Evolutionary conservation across 2,888 invertebrate species (phyloP), one percentile per base, ranked within the genome.

Genomic region (Perdita meconis): DNA sequence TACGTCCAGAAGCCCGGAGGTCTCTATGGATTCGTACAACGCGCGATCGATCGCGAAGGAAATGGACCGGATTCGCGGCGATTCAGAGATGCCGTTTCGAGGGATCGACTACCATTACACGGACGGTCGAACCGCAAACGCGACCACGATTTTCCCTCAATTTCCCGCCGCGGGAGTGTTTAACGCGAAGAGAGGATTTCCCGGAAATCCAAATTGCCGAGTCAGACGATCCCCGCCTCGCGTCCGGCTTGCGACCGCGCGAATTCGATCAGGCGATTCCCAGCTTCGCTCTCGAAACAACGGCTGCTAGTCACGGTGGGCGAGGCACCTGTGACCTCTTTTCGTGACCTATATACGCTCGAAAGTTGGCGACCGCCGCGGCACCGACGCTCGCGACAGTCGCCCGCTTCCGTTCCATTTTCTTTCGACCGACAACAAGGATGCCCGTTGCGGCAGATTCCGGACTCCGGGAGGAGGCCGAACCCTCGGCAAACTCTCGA

Each of bases 241-340:
- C 3, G 6, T 2, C 6, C 2, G 6, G 3, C 6, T 30, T 13
- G 61, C 36, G 3, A 2, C 40, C 34, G 24, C 38, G 44, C 34
- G 22, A 19, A 60, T 22, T 60, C 60, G n/a, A 26, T 61, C 34
- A 38, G 51, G 51, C 50, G 47, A 63, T 63, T 51, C 44, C n/a
- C 59, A 61, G 60, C 24, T 53, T 24, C 59, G 69, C 63, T 60
- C 71, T 63, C 65, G 67, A 51, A 66, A 68, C 63, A 53, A 44
- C 76, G 67, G 53, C 55, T 57, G 57, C 67, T 44, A 66, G 77
- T 53, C 72, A 78, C 60, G 71, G 76, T 84, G 83, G 83, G 83
- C 83, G 83, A 83, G 83, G 83, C 83, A 82, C 84, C 84, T 84
- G 84, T 82, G 84, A 83, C 83, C 83, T 69, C 83, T 80, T 83